Conservation (phyloP, 2,888 invertebrate genomes). For the Epinotia nisella region DNA sequence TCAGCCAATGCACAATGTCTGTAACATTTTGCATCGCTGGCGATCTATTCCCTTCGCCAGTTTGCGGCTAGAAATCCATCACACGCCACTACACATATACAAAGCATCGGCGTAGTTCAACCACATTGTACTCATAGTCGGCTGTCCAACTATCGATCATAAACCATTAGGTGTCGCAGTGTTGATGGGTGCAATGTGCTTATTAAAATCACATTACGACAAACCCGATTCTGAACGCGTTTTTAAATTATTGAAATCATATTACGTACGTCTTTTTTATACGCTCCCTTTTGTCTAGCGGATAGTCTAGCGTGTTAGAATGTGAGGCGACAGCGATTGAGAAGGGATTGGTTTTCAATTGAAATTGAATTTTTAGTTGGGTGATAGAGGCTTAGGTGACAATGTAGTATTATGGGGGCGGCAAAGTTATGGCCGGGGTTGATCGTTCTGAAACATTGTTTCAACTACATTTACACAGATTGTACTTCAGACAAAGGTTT, state of each 20-base stretch:
- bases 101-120: background rate
- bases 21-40: constrained; percentile 4
- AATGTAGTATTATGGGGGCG: constrained; percentile 18
- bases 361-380: background rate
- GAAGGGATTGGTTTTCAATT: background rate
- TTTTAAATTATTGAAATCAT: background rate
- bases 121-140: background rate
- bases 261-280: background rate
- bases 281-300: background rate
- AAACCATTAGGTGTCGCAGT: constrained; percentile 24
- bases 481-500: background rate
- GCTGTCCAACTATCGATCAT: constrained; percentile 31
- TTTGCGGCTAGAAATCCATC: constrained; percentile 10
- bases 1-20: constrained; percentile 9
- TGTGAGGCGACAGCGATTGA: background rate
- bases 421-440: background rate
- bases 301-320: background rate
- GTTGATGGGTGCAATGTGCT: constrained; percentile 29
- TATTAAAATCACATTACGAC: constrained; percentile 40
- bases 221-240: background rate
- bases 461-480: background rate
- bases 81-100: constrained; percentile 10
- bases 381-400: constrained; percentile 4
- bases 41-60: background rate
- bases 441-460: background rate